Conservation (phyloP, 1,140 invertebrate genomes). For the Tenebrio molitor region DNA sequence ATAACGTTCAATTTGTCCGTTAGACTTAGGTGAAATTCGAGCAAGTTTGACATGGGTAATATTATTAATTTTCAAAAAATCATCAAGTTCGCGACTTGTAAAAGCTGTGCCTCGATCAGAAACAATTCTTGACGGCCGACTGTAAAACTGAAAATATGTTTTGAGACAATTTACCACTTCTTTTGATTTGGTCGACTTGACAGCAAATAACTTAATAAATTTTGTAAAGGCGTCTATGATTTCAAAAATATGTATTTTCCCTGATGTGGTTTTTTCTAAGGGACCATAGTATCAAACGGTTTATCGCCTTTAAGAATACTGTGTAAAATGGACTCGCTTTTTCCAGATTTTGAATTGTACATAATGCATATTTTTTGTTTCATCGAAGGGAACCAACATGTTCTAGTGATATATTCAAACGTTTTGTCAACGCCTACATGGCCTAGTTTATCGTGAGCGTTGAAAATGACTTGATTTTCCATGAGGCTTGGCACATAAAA, state of each 20-base stretch:
- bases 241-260: conserved; percentile 52
- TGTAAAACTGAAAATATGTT: conserved; percentile 50
- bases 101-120: conserved; percentile 58
- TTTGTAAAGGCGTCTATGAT: conserved; percentile 55
- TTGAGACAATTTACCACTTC: conserved; percentile 46
- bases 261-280: conserved; percentile 35
- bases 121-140: conserved; percentile 56
- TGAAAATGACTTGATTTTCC: neutral
- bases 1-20: conserved; percentile 57
- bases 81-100: conserved; percentile 52
- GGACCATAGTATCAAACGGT: conserved; percentile 55
- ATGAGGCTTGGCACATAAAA: conserved; percentile 13
- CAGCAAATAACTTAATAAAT: conserved; percentile 51
- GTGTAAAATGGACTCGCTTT: conserved; percentile 52
- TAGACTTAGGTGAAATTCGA: conserved; percentile 56
- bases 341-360: conserved; percentile 47
- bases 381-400: conserved; percentile 55
- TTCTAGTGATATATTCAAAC: conserved; percentile 44
- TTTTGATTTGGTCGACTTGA: conserved; percentile 28
- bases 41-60: conserved; percentile 57
- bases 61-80: conserved; percentile 51
- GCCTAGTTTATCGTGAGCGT: conserved; percentile 41
- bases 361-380: conserved; percentile 57
- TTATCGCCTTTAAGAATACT: conserved; percentile 53
- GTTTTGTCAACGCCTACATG: conserved; percentile 49